phyloP scores from a whole-genome alignment of 2,113 vertebrate species.

The Rhipidura dahli region DNA sequence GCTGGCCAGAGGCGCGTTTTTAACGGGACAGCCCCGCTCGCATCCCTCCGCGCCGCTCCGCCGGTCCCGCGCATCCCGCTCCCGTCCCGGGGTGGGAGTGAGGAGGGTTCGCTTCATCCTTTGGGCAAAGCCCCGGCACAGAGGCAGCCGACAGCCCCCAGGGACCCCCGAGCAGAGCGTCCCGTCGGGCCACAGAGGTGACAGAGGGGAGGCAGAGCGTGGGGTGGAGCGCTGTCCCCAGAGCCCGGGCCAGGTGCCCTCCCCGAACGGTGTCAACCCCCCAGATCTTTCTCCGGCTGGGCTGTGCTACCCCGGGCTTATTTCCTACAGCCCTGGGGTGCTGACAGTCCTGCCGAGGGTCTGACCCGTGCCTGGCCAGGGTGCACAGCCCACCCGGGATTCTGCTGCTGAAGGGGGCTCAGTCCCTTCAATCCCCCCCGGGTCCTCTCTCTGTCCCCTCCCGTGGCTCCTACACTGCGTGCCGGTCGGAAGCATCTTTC shows the following conservation, averaged over 20 bases:
- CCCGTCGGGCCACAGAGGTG: background rate
- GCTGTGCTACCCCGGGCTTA: background rate
- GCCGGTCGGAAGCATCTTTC: background rate
- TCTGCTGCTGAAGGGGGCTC: background rate
- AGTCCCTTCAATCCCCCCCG: background rate
- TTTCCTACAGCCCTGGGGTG: background rate
- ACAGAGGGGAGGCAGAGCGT: background rate
- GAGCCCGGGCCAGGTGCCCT: background rate
- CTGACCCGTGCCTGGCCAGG: fast-evolving
- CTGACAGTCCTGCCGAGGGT: background rate
- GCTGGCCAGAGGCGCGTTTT: background rate
- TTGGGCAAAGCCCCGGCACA: background rate
- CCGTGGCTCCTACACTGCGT: fast-evolving
- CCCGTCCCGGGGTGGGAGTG: fast-evolving
- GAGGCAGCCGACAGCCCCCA: background rate
- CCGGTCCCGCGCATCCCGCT: background rate
- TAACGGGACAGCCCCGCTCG: background rate
- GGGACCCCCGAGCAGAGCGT: background rate
- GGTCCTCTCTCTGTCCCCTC: background rate
- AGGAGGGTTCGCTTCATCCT: background rate
- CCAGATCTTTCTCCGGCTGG: background rate
- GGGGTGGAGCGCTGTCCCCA: fast-evolving
- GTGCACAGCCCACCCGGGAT: background rate
- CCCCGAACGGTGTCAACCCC: background rate
- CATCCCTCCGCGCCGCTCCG: background rate